Evolutionary conservation across 2,888 invertebrate genomes (phyloP), one percentile per base, ranked within the genome.

Genomic region (Esperia sulphurella): DNA sequence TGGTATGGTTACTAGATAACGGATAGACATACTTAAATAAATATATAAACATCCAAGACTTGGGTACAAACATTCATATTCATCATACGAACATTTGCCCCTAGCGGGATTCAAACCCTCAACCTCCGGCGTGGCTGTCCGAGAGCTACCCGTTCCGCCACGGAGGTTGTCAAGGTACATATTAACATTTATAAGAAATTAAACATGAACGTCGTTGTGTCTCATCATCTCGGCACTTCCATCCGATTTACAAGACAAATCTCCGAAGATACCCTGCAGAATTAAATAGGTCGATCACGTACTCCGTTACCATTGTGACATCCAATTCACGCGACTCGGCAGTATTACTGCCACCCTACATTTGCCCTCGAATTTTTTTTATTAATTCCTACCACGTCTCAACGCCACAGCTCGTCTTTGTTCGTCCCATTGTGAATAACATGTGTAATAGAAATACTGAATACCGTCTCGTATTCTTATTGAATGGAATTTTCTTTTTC

Each of bases 301-400:
- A 74, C 51, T 56, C 50, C 61, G 68, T 79, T 76, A 79, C 67
- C 68, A 83, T 83, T 84, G 83, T 83, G 75, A 75, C 74, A 74
- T 61, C 65, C 67, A 65, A 73, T 77, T 80, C 74, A 72, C 71
- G 68, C 71, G 69, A 81, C 70, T 75, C 71, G 68, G 68, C 66
- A 57, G 79, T 64, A 71, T 81, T 79, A 76, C 66, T 72, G 58
- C 64, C 79, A 69, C 81, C 79, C 79, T 67, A 71, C 68, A 67
- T 75, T 78, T 78, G 70, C 68, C 69, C 74, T 68, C 66, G 63
- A 58, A 28, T 38, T 42, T 69, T 80, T 81, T 79, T 79, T 79
- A 77, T 78, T 79, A 83, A 87, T 87, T 87, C 88, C 61, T 71
- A 53, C 68, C 86, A 85, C 88, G 88, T 87, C 69, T 69, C 58